A percentile compares a stretch with the other conserved stretches of the same genome.
Conservation (phyloP, 1,140 invertebrate species). For the Parasteatoda tepidariorum region DNA sequence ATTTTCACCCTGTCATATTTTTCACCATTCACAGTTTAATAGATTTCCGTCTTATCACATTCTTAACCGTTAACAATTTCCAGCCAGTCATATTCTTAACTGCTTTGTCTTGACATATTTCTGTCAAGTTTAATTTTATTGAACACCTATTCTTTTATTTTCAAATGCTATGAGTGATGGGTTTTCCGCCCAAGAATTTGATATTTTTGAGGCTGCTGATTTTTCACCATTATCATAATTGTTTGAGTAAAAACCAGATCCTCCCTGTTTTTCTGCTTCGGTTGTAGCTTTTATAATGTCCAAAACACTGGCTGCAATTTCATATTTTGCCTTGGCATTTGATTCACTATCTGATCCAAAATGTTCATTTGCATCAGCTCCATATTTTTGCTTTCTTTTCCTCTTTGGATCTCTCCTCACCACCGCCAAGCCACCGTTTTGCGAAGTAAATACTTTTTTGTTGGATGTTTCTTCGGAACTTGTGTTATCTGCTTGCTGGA, state of each 20-base stretch:
- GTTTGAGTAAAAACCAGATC: conserved; percentile 22
- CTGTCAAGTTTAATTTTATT: too few relatives aligned
- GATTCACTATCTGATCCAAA: background rate
- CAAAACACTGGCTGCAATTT: conserved; percentile 46
- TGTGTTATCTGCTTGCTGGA: background rate
- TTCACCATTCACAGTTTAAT: too few relatives aligned
- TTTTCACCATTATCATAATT: background rate
- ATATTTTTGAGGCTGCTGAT: conserved; percentile 4
- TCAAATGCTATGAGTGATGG: background rate
- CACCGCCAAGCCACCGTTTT: conserved; percentile 31
- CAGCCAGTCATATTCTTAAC: too few relatives aligned
- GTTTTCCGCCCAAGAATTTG: background rate
- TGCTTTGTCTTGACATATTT: too few relatives aligned
- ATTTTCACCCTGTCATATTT: too few relatives aligned
- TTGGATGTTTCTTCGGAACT: conserved; percentile 17
- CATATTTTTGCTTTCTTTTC: conserved; percentile 9
- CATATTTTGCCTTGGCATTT: conserved; percentile 33
- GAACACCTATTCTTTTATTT: background rate
- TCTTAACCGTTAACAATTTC: too few relatives aligned
- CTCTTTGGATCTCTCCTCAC: conserved; percentile 26
- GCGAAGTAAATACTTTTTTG: conserved; percentile 45
- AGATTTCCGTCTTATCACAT: too few relatives aligned
- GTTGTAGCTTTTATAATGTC: conserved; percentile 54
- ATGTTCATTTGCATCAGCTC: background rate
- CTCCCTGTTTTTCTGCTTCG: conserved; percentile 23